Percentiles rank a stretch among this genome's conserved stretches.
These are phyloP conservation scores for Naja naja DNA, from an alignment of 2,113 vertebrate species.

Conservation along the genomic window DNA sequence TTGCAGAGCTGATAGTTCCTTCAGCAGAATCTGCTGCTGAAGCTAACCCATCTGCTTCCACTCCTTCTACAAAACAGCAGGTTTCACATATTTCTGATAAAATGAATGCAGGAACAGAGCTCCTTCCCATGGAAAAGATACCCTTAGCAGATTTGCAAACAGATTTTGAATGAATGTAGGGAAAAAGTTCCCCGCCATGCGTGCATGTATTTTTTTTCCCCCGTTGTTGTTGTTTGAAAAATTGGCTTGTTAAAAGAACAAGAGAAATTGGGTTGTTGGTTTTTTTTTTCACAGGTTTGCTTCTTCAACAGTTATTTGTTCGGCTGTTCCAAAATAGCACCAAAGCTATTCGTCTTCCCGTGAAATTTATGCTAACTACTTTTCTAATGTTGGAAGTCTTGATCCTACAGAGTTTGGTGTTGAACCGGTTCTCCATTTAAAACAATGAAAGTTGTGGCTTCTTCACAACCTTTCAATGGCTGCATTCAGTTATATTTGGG, in stretches of 20 bases:
- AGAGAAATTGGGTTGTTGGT: conserved; percentile 51
- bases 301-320: conserved; percentile 66
- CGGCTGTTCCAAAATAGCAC: conserved; percentile 53
- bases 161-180: conserved; percentile 70
- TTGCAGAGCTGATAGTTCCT: conserved; percentile 51
- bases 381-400: not conserved
- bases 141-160: conserved; percentile 70
- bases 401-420: accelerated
- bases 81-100: conserved; percentile 71
- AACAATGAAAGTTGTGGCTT: not conserved
- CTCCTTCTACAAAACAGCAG: conserved; percentile 71
- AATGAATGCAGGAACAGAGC: conserved; percentile 68
- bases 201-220: conserved; percentile 19
- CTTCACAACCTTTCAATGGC: too few relatives aligned
- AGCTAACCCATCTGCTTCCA: conserved; percentile 69
- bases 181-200: conserved; percentile 57
- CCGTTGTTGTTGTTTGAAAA: conserved; percentile 42
- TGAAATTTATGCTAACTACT: conserved; percentile 12
- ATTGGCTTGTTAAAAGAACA: conserved; percentile 63
- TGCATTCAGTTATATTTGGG: not conserved
- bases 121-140: conserved; percentile 65
- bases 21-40: conserved; percentile 60
- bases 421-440: not conserved
- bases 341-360: conserved; percentile 37
- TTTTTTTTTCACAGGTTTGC: conserved; percentile 63